Base-by-base conservation (phyloP, 2,113 vertebrate genomes). In the Urocolius indicus region DNA sequence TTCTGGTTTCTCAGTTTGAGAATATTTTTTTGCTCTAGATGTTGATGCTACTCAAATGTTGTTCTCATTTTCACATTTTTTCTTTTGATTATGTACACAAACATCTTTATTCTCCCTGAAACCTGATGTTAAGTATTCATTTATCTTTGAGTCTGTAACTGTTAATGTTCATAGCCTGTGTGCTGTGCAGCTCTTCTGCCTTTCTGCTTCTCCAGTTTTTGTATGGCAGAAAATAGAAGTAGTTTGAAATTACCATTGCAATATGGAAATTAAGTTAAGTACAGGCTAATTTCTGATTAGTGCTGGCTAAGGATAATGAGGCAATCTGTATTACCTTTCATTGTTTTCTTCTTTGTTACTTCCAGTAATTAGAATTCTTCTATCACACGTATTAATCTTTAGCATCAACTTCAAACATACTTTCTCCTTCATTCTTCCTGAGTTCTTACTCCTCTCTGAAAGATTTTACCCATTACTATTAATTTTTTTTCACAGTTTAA, bases 41-140 rank as follows among this genome's bases (percentile, higher is more conserved):
- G 78, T 69, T 80, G n/a, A 55, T 90, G 45, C 9, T 73, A 36
- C 18, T 66, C 6, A 48, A 57, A 6, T 27, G 41, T 26, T 90
- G 11, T 29, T 92, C 88, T 72, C 10, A 21, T 86, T 94, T 85
- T 83, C 59, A 73, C 24, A 8, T 93, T 92, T 88, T 83, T 88
- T 32, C 7, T 6, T 86, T 88, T 83, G 36, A 17, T 80, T 69
- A 23, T 73, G 49, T 73, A 69, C 21, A 43, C 18, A 87, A 75
- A 72, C 10, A 21, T 29, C 65, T 85, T 88, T 75, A 75, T 75
- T 94, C 24, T 90, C 15, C 23, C 57, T 68, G 62, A 67, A 85
- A 84, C 34, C 6, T 90, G 71, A 65, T 1, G 0, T 36, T 59
- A 75, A 90, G 32, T 38, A 54, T 62, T 84, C 41, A 88, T 95